Base-by-base conservation (phyloP, 2,797 vertebrate genomes). In the Echeneis naucrates region DNA sequence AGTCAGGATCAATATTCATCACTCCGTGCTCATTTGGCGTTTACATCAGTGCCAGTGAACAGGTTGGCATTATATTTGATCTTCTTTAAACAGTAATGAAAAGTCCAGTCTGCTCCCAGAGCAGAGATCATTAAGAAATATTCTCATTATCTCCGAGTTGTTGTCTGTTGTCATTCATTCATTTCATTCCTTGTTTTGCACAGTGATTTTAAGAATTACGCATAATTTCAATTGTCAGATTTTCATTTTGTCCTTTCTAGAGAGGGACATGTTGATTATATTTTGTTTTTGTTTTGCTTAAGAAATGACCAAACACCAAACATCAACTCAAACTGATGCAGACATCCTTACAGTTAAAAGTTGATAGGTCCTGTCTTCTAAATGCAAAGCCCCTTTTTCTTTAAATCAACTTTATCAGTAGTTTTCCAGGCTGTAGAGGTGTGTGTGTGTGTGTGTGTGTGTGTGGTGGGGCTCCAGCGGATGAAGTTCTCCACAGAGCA, bases 401-500 rank as follows among this genome's bases (percentile, higher is more conserved):
- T n/a, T n/a, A n/a, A n/a, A n/a, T n/a, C n/a, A n/a, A n/a, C n/a
- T n/a, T n/a, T n/a, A n/a, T n/a, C n/a, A n/a, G n/a, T n/a, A n/a
- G n/a, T n/a, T n/a, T n/a, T n/a, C n/a, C n/a, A n/a, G n/a, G n/a
- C n/a, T n/a, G n/a, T n/a, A n/a, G n/a, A n/a, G n/a, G n/a, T 30
- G 30, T 3, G 30, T 30, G 3, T 30, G 30, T 3, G 30, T 3
- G 30, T 3, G 30, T 30, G 30, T 3, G 30, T 30, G 3, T 6
- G 30, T 30, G 30, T 3, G 30, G 30, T 3, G 30, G 30, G 30
- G 30, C 30, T 35, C 17, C 35, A 50, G 17, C 4, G 10, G 54
- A 1, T 54, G 42, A 63, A 78, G 57, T 78, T 66, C n/a, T 45
- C 35, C 57, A 26, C 58, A 5, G 19, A 12, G 3, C 66, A 95